A percentile compares a stretch with the other conserved stretches of the same genome.
phyloP scores from a whole-genome alignment of 2,888 invertebrate species.

The Andrena minutula region DNA sequence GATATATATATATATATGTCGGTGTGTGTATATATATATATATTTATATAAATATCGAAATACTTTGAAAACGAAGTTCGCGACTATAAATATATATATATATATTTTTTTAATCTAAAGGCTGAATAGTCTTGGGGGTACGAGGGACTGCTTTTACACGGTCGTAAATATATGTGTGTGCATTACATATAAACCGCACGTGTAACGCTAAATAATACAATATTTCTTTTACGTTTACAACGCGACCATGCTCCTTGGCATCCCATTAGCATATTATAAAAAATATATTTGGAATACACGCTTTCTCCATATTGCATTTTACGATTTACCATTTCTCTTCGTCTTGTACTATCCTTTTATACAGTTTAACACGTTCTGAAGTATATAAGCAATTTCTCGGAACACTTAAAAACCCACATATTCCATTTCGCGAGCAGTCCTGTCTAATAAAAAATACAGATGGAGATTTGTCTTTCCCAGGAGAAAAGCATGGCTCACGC shows the following conservation, averaged over 20 bases:
- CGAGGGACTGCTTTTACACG: conserved; percentile 72
- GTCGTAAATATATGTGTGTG: conserved; percentile 69
- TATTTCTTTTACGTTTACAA: conserved; percentile 66
- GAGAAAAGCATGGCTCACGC: conserved; percentile 71
- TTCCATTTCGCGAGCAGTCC: conserved; percentile 33
- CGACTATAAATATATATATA: conserved; percentile 31
- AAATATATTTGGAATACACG: conserved; percentile 84
- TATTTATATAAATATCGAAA: conserved; percentile 59
- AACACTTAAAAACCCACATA: conserved; percentile 61
- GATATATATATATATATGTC: conserved; percentile 46
- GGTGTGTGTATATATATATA: conserved; percentile 41
- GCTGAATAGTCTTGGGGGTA: conserved; percentile 59
- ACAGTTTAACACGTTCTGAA: conserved; percentile 68
- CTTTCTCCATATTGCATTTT: conserved; percentile 82
- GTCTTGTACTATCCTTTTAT: conserved; percentile 78
- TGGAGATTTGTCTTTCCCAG: conserved; percentile 66
- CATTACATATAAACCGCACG: conserved; percentile 55
- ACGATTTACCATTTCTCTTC: conserved; percentile 77
- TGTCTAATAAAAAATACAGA: conserved; percentile 72
- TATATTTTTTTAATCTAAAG: conserved; percentile 53
- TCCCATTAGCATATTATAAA: conserved; percentile 82
- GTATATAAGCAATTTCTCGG: conserved; percentile 64
- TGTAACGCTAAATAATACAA: conserved; percentile 77
- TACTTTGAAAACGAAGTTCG: conserved; percentile 65
- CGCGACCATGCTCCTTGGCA: conserved; percentile 77